phyloP scores from a whole-genome alignment of 2,113 vertebrate species.

The Meriones unguiculatus region DNA sequence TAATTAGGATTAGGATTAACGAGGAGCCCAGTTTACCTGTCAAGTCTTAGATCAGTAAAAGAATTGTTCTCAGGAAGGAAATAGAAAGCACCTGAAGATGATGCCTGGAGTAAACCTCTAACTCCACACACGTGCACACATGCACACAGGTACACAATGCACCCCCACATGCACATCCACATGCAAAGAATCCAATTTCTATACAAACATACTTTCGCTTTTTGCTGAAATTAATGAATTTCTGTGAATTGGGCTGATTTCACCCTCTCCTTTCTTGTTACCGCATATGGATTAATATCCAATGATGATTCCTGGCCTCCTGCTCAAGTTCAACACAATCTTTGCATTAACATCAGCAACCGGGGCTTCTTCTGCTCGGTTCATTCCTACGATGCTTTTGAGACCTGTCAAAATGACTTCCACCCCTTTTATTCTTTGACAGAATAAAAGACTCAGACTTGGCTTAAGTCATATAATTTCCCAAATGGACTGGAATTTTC shows the following conservation, averaged over 20 bases:
- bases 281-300: neutral
- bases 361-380: neutral
- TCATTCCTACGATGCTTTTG: constrained; percentile 56
- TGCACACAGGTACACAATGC: too few relatives aligned
- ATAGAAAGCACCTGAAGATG: too few relatives aligned
- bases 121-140: neutral
- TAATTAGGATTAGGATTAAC: neutral
- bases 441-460: constrained; percentile 30
- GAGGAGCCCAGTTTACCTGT: too few relatives aligned
- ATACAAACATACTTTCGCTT: neutral
- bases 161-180: neutral
- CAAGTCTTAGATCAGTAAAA: neutral
- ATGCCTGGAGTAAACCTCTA: neutral
- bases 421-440: neutral
- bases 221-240: neutral
- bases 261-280: neutral
- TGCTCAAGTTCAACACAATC: neutral
- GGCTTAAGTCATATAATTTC: constrained; percentile 43
- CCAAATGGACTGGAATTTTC: constrained; percentile 52
- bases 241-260: neutral
- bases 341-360: constrained; percentile 30
- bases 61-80: neutral
- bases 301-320: neutral
- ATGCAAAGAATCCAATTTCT: neutral
- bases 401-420: neutral